Evolutionary conservation across 2,797 vertebrate genomes (phyloP), one percentile per base, ranked within the genome.

Genomic region (Myotis pilosus): DNA sequence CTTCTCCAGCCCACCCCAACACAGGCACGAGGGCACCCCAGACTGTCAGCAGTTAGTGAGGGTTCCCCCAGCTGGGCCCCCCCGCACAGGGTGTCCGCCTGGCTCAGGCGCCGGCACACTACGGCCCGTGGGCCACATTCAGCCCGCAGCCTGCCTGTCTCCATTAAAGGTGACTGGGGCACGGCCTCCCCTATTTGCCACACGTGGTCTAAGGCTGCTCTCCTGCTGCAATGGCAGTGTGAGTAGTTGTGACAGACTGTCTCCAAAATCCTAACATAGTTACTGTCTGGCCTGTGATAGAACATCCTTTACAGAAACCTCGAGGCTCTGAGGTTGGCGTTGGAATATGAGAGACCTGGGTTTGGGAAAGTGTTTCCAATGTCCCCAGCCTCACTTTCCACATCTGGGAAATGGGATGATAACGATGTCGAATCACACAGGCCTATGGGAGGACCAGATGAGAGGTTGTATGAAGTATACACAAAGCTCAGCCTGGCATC

Each of bases 381-480:
- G 6, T 36, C 8, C 75, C 33, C 13, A 2, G 28, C 57, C 84
- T 89, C 33, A 1, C 53, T 66, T 76, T 92, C 13, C 13, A 23
- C 22, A 2, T 74, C 68, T 60, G 49, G 19, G 38, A 62, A 41
- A 38, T 51, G 69, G 66, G 53, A 12, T 62, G 51, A 44, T 33
- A 0, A 28, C 13, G 38, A 51, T 0, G 5, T 16, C 47, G 64
- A 0, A 30, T 23, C 33, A 44, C 36, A 12, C 16, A 11, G 64
- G 62, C 2, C 5, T 23, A 0, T 0, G 5, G 30, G 69, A 51
- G n/a, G 60, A 47, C 13, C 1, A 5, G 8, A 23, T 0, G 38
- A 15, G 60, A 30, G 2, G 30, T 12, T 1, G 20, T 20, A 0
- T 10, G 44, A 75, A 0, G 38, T 9, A 5, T 8, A 15, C 10